Evolutionary conservation across 2,797 vertebrate species (phyloP).

Genomic region (Aplochiton taeniatus): DNA sequence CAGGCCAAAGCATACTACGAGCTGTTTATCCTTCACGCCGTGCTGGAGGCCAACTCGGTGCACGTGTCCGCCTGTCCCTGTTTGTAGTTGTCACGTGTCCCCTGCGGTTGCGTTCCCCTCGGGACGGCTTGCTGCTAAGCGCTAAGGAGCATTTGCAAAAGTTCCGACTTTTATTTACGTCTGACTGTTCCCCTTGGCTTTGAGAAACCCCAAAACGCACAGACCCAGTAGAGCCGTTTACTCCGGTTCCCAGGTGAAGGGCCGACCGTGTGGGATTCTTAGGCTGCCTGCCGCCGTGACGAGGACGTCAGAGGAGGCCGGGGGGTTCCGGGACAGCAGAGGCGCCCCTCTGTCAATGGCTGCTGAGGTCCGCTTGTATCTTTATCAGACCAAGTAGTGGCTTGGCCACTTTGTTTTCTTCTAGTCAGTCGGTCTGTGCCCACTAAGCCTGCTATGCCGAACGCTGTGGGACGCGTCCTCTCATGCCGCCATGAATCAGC

Average conservation of each 20-base stretch:
- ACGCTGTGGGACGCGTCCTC: no score
- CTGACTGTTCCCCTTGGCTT: constrained; percentile 34
- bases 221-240: background rate
- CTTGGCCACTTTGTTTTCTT: no score
- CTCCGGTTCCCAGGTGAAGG: constrained; percentile 42
- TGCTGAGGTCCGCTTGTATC: no score
- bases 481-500: no score
- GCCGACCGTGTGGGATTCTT: constrained; percentile 44
- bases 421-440: no score
- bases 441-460: no score
- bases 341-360: constrained; percentile 2
- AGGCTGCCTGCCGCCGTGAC: constrained; percentile 14
- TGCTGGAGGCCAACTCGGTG: constrained; percentile 27
- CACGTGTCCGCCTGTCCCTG: constrained; percentile 14
- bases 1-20: constrained; percentile 29
- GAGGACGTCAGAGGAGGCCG: no score
- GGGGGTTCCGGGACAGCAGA: constrained; percentile 16
- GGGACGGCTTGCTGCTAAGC: constrained; percentile 50
- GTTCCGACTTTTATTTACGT: constrained; percentile 37
- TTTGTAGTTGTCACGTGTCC: constrained; percentile 13
- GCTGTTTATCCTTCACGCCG: constrained; percentile 54
- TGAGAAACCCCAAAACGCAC: constrained; percentile 8
- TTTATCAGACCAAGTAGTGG: no score
- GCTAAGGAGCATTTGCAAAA: constrained; percentile 39
- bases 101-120: constrained; percentile 35